Conservation (phyloP, 2,113 vertebrate species). For the Pachypanchax playfairii region DNA sequence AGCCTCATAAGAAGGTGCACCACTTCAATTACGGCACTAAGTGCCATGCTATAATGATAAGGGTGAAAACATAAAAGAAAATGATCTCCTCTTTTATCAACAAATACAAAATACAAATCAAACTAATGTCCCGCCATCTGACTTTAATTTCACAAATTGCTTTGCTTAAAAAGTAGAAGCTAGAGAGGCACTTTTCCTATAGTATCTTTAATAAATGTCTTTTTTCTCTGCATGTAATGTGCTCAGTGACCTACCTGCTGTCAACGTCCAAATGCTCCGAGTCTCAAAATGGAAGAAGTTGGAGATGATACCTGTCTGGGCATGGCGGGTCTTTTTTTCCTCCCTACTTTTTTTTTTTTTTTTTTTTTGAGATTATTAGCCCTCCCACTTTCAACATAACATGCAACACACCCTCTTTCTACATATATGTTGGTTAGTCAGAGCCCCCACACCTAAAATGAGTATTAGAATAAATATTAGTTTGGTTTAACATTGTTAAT, state of each 20-base stretch:
- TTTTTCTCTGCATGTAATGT: background rate
- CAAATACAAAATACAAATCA: constrained; percentile 44
- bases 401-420: constrained; percentile 29
- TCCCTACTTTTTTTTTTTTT: constrained; percentile 1
- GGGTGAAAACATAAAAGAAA: constrained; percentile 36
- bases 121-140: constrained; percentile 44
- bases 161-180: background rate
- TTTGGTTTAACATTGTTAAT: constrained; percentile 8
- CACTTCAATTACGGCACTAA: constrained; percentile 53
- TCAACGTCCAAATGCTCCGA: constrained; percentile 3
- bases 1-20: constrained; percentile 42
- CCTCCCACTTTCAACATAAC: constrained; percentile 38
- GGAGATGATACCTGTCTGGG: constrained; percentile 35
- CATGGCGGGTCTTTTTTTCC: background rate
- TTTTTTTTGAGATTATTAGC: background rate
- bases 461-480: background rate
- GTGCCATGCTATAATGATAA: constrained; percentile 41
- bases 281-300: constrained; percentile 25
- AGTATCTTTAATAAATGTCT: background rate
- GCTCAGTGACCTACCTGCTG: constrained; percentile 51
- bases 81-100: constrained; percentile 34
- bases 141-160: constrained; percentile 17
- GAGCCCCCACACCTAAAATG: background rate
- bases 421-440: background rate
- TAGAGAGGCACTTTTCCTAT: constrained; percentile 8